These are phyloP conservation scores for Entomobrya multifasciata DNA, from an alignment of 2,888 invertebrate species.

Conservation along the genomic window DNA sequence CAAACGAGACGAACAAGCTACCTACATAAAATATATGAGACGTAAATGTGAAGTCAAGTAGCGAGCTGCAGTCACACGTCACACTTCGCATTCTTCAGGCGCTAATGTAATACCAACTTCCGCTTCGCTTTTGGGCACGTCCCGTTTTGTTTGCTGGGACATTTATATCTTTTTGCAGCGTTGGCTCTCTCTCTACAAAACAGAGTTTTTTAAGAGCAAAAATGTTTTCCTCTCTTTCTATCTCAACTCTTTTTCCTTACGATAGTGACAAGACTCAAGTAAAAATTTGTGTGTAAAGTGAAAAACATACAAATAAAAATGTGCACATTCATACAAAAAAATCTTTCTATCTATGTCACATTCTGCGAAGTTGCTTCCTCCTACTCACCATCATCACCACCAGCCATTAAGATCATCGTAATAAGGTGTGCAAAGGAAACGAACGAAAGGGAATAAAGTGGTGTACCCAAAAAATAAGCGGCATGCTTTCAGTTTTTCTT, in stretches of 20 bases:
- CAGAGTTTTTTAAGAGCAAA: background rate
- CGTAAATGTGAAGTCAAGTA: too few species aligned
- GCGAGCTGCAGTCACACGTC: background rate
- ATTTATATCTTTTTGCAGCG: background rate
- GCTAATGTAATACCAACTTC: slow-evolving; percentile 46
- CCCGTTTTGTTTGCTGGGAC: slow-evolving; percentile 34
- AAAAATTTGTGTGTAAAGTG: too few species aligned
- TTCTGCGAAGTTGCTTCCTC: too few species aligned
- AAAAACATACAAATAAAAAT: too few species aligned
- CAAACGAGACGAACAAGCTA: too few species aligned
- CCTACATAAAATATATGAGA: too few species aligned
- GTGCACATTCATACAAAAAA: too few species aligned
- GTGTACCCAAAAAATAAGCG: background rate
- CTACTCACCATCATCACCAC: background rate
- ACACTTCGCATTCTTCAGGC: background rate
- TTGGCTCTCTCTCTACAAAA: too few species aligned
- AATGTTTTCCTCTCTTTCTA: too few species aligned
- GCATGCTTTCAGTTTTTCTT: background rate
- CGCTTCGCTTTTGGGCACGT: slow-evolving; percentile 50
- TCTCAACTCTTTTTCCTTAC: too few species aligned
- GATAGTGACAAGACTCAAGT: too few species aligned
- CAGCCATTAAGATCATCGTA: background rate
- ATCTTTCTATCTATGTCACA: too few species aligned
- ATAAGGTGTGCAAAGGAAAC: background rate
- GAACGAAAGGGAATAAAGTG: background rate